Base-by-base conservation (phyloP, 2,888 invertebrate genomes). In the Ormyrus rosae region DNA sequence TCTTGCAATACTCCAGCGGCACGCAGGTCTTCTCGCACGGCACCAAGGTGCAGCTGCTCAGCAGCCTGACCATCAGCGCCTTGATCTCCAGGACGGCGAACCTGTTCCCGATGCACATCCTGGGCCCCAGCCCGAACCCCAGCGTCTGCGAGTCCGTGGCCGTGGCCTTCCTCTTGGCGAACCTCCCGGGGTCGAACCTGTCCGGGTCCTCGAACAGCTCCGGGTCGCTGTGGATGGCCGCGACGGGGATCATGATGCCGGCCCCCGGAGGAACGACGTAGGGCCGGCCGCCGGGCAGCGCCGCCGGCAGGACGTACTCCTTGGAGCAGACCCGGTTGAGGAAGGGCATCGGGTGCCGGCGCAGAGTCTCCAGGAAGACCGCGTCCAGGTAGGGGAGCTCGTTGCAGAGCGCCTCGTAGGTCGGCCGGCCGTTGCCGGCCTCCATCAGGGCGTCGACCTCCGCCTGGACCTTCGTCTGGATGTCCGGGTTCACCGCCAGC, bases 371-470 rank as follows among this genome's bases (percentile, higher is more conserved):
- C 80, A 51, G 80, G 19, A 82, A 58, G 9, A 82, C 82, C 0
- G 82, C 82, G 46, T 82, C 82, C 2, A 82, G 10, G 45, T 77
- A 78, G 0, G 77, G 67, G 61, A 71, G 74, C 11, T 69, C 48
- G 11, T 51, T 51, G 34, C 64, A 76, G 6, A 82, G 19, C 6
- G 58, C 71, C 5, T 77, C 82, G 56, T 82, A 82, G 4, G 67
- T 71, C 0, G 73, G 71, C 48, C 78, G 65, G 2, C 65, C 55
- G 9, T 69, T 34, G 5, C 13, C 65, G 0, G 13, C 2, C 6
- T 84, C 81, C 2, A 92, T 85, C 0, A 93, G 92, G 90, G 92
- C 92, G 72, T 93, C 93, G 85, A 91, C 86, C 70, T 91, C 90
- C 0, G 83, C 79, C 11, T 86, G 87, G 0, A 89, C 78, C 68